Conservation (phyloP, 2,888 invertebrate genomes). For the Choreutis nemorana region DNA sequence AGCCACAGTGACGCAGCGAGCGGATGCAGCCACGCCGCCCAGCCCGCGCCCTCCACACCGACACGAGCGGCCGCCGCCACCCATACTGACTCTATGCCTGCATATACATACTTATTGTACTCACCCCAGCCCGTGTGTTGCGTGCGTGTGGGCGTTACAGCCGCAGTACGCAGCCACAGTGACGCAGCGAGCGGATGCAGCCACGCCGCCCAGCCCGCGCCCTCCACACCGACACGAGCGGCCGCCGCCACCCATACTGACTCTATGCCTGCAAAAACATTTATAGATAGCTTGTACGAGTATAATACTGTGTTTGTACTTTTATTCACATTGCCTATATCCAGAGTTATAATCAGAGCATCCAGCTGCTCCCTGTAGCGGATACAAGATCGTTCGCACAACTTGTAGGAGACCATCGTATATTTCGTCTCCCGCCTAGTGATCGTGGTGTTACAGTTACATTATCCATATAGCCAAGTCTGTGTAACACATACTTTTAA, state of each 20-base stretch:
- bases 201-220: constrained; percentile 71
- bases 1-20: constrained; percentile 68
- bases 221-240: constrained; percentile 36
- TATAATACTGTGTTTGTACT: no score
- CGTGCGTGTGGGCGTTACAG: constrained; percentile 19
- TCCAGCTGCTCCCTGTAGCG: no score
- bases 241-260: constrained; percentile 43
- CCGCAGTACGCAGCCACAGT: constrained; percentile 63
- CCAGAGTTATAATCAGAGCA: no score
- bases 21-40: constrained; percentile 72
- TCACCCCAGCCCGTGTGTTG: background rate
- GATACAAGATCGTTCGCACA: no score
- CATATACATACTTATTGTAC: background rate
- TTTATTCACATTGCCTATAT: no score
- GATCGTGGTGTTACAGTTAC: no score
- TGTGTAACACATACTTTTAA: no score
- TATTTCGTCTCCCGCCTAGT: no score
- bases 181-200: constrained; percentile 66
- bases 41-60: constrained; percentile 54
- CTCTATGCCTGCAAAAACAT: no score
- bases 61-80: constrained; percentile 33
- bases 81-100: constrained; percentile 43
- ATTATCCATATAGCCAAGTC: no score
- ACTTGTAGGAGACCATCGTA: no score
- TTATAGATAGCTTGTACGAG: no score